Percentiles rank a stretch among this genome's conserved stretches.
phyloP scores from a whole-genome alignment of 2,113 vertebrate species.

The Clarias gariepinus region DNA sequence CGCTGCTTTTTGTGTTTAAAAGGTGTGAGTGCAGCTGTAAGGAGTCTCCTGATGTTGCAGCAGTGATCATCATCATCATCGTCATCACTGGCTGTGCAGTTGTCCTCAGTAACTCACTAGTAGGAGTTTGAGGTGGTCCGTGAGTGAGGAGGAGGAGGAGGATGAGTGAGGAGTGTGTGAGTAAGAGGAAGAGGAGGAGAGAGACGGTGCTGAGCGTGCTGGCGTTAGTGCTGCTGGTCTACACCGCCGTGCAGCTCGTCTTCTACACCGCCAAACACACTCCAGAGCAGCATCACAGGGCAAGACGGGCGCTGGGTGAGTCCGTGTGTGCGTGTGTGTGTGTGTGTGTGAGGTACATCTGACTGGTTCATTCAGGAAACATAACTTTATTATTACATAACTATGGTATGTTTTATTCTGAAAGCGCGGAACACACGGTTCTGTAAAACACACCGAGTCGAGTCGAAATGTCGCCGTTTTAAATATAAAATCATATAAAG shows the following conservation, averaged over 20 bases:
- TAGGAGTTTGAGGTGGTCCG: not conserved
- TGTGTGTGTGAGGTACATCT: not conserved
- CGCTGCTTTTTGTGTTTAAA: not conserved
- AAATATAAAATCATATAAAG: not conserved
- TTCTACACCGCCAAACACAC: slow-evolving; percentile 55
- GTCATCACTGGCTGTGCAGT: too few relatives aligned
- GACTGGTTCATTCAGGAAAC: not conserved
- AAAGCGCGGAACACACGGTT: not conserved
- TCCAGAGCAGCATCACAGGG: slow-evolving; percentile 50
- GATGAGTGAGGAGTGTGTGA: slow-evolving; percentile 51
- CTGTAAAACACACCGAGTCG: not conserved
- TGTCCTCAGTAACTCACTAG: not conserved
- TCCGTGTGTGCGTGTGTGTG: not conserved
- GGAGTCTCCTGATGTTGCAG: not conserved
- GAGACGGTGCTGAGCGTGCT: slow-evolving; percentile 69
- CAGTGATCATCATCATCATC: not conserved
- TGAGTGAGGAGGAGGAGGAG: slow-evolving; percentile 20
- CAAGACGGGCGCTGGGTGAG: slow-evolving; percentile 71
- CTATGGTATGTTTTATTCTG: too few relatives aligned
- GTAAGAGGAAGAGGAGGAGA: slow-evolving; percentile 65
- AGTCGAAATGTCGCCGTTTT: too few relatives aligned
- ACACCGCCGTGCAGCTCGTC: slow-evolving; percentile 63
- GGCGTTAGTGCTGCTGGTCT: slow-evolving; percentile 68
- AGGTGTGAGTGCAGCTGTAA: not conserved
- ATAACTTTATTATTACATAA: not conserved